phyloP scores from a whole-genome alignment of 2,113 vertebrate species.

The Mohoua ochrocephala region DNA sequence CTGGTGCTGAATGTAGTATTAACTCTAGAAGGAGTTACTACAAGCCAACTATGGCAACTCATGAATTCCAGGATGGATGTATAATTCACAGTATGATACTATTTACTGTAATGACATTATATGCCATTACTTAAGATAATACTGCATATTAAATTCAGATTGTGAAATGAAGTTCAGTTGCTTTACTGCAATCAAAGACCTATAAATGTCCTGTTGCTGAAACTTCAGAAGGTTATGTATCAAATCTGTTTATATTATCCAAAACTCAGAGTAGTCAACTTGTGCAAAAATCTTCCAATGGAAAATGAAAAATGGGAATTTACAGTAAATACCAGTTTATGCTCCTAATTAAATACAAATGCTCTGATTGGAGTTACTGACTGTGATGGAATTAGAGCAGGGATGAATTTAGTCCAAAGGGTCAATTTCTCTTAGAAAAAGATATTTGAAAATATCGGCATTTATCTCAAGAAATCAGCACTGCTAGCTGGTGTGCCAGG shows the following conservation, averaged over 20 bases:
- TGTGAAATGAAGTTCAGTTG: slow-evolving; percentile 31
- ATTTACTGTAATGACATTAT: slow-evolving; percentile 20
- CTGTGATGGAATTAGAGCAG: neutral
- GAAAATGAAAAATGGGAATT: slow-evolving; percentile 36
- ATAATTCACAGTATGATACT: slow-evolving; percentile 25
- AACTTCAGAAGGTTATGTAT: slow-evolving; percentile 11
- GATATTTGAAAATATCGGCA: neutral
- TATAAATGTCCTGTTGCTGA: slow-evolving; percentile 32
- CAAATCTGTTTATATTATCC: neutral
- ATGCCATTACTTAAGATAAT: slow-evolving; percentile 43
- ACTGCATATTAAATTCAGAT: slow-evolving; percentile 34
- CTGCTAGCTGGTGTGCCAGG: neutral
- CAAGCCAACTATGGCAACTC: neutral
- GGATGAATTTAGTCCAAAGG: neutral
- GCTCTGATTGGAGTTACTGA: neutral
- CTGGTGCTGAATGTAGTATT: neutral
- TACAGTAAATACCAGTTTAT: neutral
- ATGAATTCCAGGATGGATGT: neutral
- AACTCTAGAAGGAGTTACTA: neutral
- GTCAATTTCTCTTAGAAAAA: neutral
- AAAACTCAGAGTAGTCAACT: neutral
- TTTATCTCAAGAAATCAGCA: neutral
- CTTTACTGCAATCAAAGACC: slow-evolving; percentile 38
- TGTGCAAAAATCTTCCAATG: neutral
- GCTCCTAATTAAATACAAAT: slow-evolving; percentile 11